phyloP scores from a whole-genome alignment of 2,888 invertebrate species.

The Diarsia brunnea region DNA sequence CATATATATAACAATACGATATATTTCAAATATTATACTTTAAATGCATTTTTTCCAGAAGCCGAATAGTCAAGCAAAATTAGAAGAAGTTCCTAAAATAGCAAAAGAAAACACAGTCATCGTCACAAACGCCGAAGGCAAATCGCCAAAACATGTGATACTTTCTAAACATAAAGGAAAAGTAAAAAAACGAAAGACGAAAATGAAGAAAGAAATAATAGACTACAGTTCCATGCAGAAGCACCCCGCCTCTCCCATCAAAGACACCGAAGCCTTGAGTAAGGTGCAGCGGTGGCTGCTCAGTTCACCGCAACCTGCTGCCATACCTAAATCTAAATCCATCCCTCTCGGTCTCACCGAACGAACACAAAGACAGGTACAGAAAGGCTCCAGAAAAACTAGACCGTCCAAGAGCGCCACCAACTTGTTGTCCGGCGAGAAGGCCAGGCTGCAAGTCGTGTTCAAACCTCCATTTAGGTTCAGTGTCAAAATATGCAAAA shows the following conservation, averaged over 20 bases:
- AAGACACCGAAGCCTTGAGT: constrained; percentile 91
- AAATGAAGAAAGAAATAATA: constrained; percentile 94
- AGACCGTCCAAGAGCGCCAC: constrained; percentile 93
- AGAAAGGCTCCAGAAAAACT: constrained; percentile 89
- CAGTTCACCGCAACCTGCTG: constrained; percentile 92
- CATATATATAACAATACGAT: background rate
- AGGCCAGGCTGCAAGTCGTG: constrained; percentile 95
- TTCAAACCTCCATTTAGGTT: constrained; percentile 97
- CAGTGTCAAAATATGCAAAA: constrained; percentile 94
- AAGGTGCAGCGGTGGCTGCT: constrained; percentile 97
- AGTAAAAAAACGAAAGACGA: constrained; percentile 89
- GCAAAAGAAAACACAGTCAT: constrained; percentile 85
- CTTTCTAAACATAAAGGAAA: constrained; percentile 87
- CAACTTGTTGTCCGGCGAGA: constrained; percentile 92
- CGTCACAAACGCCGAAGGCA: constrained; percentile 89
- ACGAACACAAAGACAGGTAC: constrained; percentile 83
- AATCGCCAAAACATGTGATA: constrained; percentile 90
- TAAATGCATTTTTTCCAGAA: constrained; percentile 74
- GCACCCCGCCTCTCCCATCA: constrained; percentile 89
- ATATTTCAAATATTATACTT: background rate
- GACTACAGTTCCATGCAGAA: constrained; percentile 94
- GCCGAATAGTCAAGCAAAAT: constrained; percentile 80
- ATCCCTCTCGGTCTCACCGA: constrained; percentile 94
- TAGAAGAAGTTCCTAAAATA: constrained; percentile 82
- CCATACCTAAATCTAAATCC: constrained; percentile 95